Base-by-base conservation (phyloP, 1,140 invertebrate species). In the Saxidomus purpurata region DNA sequence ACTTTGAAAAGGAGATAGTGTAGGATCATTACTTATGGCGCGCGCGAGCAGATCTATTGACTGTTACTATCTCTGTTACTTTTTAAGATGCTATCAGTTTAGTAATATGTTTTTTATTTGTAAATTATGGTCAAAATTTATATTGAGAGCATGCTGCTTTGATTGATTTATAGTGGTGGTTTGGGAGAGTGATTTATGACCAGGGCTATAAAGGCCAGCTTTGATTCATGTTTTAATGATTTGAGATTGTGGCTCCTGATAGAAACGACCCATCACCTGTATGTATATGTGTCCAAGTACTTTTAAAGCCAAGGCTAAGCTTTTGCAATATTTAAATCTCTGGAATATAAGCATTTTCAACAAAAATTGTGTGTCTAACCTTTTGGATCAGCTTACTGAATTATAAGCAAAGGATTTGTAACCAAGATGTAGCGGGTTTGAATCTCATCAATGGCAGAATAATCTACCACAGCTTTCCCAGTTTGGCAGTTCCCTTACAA, bases 201-300 rank as follows among this genome's bases (percentile, higher is more conserved):
- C 76, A 38, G 36, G n/a, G 36, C 76, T 79, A 40, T 79, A 49
- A 79, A 79, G 36, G n/a, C 55, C 31, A 52, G 15, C 76, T 79
- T 79, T 79, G 76, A 79, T 79, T 22, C 76, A 79, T 55, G 59
- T 63, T 79, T 79, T 79, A 38, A 79, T 79, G 49, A 34, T 79
- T 17, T 36, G 13, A 59, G 47, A 79, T 79, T 28, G 25, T n/a
- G n/a, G 3, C 43, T 79, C 25, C 11, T 79, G 76, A 79, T 79
- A 55, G 40, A 0, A 38, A 31, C 13, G 11, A 31, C n/a, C n/a
- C 49, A 52, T 79, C 43, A 36, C 47, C 47, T 79, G 47, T 36
- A 79, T 79, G 47, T 22, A 79, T 79, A n/a, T n/a, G 55, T n/a
- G 25, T 34, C 47, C 31, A 34, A 4, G 38, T 71, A 71, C 36